Evolutionary conservation across 2,113 vertebrate species (phyloP).

Genomic region (Grus americana): DNA sequence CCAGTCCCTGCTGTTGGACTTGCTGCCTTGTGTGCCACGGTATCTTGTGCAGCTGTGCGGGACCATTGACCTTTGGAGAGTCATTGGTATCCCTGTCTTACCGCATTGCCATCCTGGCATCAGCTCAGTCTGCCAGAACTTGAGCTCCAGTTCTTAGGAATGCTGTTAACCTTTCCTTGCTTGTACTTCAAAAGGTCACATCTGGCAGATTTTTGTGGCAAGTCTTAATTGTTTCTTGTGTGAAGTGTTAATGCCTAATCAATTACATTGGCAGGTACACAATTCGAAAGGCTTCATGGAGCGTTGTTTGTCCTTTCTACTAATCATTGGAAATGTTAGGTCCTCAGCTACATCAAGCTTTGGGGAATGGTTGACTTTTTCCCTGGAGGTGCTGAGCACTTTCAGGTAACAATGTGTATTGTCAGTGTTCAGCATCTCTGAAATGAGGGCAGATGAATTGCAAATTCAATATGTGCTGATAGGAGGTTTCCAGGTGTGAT

Average conservation of each 20-base stretch:
- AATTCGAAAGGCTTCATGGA: neutral
- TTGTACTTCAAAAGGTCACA: neutral
- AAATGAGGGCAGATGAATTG: neutral
- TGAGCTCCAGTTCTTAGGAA: neutral
- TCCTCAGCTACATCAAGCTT: neutral
- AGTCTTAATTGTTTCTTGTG: neutral
- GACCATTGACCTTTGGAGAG: neutral
- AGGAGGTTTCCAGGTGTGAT: neutral
- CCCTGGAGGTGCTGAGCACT: neutral
- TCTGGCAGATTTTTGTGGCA: neutral
- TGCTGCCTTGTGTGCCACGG: neutral
- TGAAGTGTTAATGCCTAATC: neutral
- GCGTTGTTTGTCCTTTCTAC: neutral
- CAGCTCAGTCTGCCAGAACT: neutral
- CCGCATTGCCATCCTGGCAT: neutral
- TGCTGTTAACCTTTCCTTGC: neutral
- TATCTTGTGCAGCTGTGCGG: neutral
- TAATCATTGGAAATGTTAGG: neutral
- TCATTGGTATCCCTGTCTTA: neutral
- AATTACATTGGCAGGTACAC: neutral
- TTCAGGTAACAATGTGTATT: neutral
- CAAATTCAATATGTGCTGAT: fast-evolving
- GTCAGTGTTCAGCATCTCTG: neutral
- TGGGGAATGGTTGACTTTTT: neutral
- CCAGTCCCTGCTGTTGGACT: neutral